Evolutionary conservation across 2,113 vertebrate genomes (phyloP), one percentile per base, ranked within the genome.

Genomic region (Bubo bubo): DNA sequence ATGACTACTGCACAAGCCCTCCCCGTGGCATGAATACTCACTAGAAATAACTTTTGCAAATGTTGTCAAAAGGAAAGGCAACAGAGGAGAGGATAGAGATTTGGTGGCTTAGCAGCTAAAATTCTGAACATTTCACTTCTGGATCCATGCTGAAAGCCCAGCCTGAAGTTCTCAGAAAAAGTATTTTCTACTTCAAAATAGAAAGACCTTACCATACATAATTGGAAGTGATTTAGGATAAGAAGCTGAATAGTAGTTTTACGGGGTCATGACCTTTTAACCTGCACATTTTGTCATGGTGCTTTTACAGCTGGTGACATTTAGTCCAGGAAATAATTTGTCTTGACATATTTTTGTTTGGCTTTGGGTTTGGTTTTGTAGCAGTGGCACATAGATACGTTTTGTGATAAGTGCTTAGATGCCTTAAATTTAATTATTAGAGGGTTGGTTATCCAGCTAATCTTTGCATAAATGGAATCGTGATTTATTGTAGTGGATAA

Each of bases 321-420:
- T 97, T 98, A 96, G 92, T 96, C 92, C 82, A 93, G 66, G 81
- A 89, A 96, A 97, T 95, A 98, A 96, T 98, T 98, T 96, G 93
- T 96, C 90, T 96, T 96, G 93, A 55, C 12, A 55, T 90, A 77
- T 95, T 98, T 94, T 98, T 97, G 96, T 97, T 94, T 97, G 97
- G 68, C 79, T 95, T 77, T 95, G 59, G 68, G 73, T 95, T 94
- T 32, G 3, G 80, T 94, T 98, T 97, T 97, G 55, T 59, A 94
- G 41, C 55, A 73, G 23, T 34, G 35, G 52, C 58, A 91, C 55
- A 59, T 28, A 88, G 45, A 60, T 96, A 67, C 30, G 63, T 89
- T 62, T 79, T 58, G 1, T 86, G 75, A 15, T 71, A 77, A 77
- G 12, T 79, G 63, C 76, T 92, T 90, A 93, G 85, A 64, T 90